Conservation (phyloP, 2,113 vertebrate species). For the Neodon shergylaensis region DNA sequence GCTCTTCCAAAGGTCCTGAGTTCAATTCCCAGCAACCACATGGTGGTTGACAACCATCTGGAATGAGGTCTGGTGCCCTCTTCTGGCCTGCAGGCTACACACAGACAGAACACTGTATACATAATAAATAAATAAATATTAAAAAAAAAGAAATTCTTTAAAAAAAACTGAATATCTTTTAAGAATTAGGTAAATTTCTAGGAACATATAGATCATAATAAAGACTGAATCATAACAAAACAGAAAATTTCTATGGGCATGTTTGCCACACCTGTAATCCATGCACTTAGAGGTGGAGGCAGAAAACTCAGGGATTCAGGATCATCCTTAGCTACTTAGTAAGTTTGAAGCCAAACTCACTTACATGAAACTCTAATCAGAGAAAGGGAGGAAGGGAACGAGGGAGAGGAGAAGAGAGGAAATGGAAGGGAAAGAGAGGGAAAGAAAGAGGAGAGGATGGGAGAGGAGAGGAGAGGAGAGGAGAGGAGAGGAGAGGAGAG, state of each 20-base stretch:
- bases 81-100: too few relatives aligned
- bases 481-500: background rate
- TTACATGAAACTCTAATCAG: background rate
- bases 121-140: too few relatives aligned
- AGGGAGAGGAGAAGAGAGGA: too few relatives aligned
- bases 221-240: background rate
- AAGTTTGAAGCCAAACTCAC: background rate
- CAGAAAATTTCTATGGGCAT: background rate
- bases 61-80: too few relatives aligned
- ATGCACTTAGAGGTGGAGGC: background rate
- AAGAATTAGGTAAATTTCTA: background rate
- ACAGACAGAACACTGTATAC: too few relatives aligned
- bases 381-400: background rate
- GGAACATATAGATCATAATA: background rate
- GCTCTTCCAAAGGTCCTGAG: too few relatives aligned
- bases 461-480: background rate
- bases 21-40: too few relatives aligned
- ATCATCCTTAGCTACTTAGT: background rate
- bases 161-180: background rate
- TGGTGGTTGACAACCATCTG: too few relatives aligned
- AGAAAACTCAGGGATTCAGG: background rate
- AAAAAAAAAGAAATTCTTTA: too few relatives aligned
- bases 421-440: too few relatives aligned
- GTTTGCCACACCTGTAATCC: background rate
- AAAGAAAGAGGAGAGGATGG: too few relatives aligned